phyloP scores from a whole-genome alignment of 2,797 vertebrate species.

The Cheirogaleus major region DNA sequence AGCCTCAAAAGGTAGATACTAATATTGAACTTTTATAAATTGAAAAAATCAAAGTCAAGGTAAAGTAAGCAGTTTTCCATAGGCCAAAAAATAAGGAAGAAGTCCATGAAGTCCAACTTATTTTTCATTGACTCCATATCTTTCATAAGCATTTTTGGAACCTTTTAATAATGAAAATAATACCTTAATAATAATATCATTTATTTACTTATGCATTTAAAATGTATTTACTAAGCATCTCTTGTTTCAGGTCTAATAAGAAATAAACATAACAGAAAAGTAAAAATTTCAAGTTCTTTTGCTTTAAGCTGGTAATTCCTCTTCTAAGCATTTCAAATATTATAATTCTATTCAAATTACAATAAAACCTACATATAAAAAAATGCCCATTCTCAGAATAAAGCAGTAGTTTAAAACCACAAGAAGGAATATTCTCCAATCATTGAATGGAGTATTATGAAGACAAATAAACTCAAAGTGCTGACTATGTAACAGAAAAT shows the following conservation, averaged over 20 bases:
- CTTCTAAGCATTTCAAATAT: neutral
- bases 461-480: constrained; percentile 22
- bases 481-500: neutral
- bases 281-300: neutral
- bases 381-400: neutral
- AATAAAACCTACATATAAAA: neutral
- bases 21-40: neutral
- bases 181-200: neutral
- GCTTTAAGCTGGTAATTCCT: neutral
- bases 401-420: neutral
- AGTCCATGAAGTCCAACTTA: neutral
- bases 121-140: neutral
- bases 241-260: neutral
- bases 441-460: neutral
- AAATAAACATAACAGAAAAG: constrained; percentile 1
- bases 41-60: neutral
- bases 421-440: neutral
- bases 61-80: neutral
- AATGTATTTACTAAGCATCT: neutral
- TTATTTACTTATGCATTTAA: neutral
- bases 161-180: neutral
- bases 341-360: neutral
- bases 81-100: neutral
- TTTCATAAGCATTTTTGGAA: neutral
- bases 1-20: neutral